phyloP scores from a whole-genome alignment of 2,888 invertebrate genomes.

The Oeneis ivallda region DNA sequence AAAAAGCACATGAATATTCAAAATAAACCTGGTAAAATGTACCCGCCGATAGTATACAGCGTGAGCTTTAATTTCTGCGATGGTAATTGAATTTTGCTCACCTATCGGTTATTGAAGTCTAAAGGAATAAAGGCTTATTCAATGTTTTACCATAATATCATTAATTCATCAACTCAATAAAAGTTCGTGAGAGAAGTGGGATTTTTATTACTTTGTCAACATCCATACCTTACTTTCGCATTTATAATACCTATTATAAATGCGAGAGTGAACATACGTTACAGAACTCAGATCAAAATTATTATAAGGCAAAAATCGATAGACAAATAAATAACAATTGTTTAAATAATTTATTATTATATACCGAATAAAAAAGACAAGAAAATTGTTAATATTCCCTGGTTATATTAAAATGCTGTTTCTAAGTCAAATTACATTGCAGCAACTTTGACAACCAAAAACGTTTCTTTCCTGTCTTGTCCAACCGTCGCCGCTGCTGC shows the following conservation, averaged over 20 bases:
- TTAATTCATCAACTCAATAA: neutral
- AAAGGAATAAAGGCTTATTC: slow-evolving; percentile 34
- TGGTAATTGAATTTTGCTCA: slow-evolving; percentile 42
- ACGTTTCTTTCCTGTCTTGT: slow-evolving; percentile 20
- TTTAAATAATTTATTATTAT: neutral
- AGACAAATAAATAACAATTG: neutral
- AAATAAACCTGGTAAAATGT: slow-evolving; percentile 50
- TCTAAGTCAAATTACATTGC: slow-evolving; percentile 17
- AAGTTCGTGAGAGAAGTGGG: too few species aligned
- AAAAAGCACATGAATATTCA: slow-evolving; percentile 73
- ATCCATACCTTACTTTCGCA: too few species aligned
- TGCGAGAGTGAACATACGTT: too few species aligned
- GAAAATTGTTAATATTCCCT: neutral
- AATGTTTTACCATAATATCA: slow-evolving; percentile 20
- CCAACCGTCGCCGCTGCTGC: neutral
- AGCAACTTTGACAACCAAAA: slow-evolving; percentile 1
- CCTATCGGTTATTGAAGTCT: slow-evolving; percentile 32
- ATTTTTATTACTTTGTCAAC: too few species aligned
- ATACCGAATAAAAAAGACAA: neutral
- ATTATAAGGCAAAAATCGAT: neutral
- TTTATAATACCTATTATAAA: too few species aligned
- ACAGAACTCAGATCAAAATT: neutral
- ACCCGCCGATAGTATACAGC: slow-evolving; percentile 37
- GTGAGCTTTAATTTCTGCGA: slow-evolving; percentile 44
- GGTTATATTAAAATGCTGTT: neutral